Base-by-base conservation (phyloP, 2,888 invertebrate species). In the Scaptomyza parva region DNA sequence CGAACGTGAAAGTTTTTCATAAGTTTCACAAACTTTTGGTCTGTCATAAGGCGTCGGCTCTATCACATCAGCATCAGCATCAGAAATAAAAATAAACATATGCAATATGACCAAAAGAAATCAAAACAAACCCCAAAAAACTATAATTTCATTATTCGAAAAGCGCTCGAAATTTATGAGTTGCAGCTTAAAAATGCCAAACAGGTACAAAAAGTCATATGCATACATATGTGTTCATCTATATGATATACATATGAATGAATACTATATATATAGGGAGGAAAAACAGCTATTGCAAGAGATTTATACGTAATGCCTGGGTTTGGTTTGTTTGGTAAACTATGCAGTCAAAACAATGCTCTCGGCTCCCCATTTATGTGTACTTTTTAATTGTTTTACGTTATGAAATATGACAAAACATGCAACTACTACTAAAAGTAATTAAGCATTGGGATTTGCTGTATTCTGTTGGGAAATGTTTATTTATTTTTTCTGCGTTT, bases 1-100 rank as follows among this genome's bases (percentile, higher is more conserved):
- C 78, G 86, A 80, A 85, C 84, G 84, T 85, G 84, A 73, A 86
- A 85, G 86, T 85, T 85, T 85, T 85, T 80, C 73, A 72, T 76
- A 85, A 85, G 86, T 86, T 52, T 9, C 22, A 30, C 1, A 43
- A 68, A 74, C 61, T 74, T 78, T 67, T 3, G 63, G 52, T 61
- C 62, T 76, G 76, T 70, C 76, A 70, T 44, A 58, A 50, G 35
- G 33, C 26, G n/a, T n/a, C n/a, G n/a, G n/a, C n/a, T n/a, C n/a
- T n/a, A n/a, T 7, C 9, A 11, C 43, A 65, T 54, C 37, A 37
- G 17, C 37, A 37, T 37, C 17, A 17, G n/a, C n/a, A n/a, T n/a
- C n/a, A n/a, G n/a, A n/a, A n/a, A n/a, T n/a, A n/a, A n/a, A 37
- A 37, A 37, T 9, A 37, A 37, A 37, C 37, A 37, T 37, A 37